Evolutionary conservation across 2,888 invertebrate species (phyloP).

Genomic region (Callinectes sapidus): DNA sequence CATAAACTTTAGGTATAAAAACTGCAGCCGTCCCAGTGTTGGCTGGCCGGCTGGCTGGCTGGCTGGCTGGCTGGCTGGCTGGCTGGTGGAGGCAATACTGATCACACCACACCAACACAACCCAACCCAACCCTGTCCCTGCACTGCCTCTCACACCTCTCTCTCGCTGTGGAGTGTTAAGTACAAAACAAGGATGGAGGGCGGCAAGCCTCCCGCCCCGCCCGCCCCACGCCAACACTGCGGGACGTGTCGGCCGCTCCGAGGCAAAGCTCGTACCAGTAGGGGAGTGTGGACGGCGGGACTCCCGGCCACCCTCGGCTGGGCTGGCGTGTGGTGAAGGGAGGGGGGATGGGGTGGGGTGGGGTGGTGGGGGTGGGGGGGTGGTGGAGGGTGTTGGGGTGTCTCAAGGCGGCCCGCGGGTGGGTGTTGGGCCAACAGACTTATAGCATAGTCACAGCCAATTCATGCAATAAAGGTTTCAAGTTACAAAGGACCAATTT

Average conservation of each 20-base stretch:
- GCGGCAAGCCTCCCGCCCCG: not conserved
- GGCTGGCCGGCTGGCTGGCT: not conserved
- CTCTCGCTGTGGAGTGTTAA: conserved; percentile 18
- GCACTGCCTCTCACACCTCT: too few species aligned
- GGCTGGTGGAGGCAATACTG: not conserved
- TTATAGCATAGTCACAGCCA: conserved; percentile 32
- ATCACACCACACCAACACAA: not conserved
- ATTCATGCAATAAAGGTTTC: not conserved
- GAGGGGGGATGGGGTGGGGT: not conserved
- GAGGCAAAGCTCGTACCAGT: not conserved
- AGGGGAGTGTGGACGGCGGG: not conserved
- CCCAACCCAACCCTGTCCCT: not conserved
- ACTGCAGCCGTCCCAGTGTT: not conserved
- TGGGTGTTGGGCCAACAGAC: not conserved
- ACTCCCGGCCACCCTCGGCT: not conserved
- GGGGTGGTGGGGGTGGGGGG: not conserved
- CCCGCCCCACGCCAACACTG: not conserved
- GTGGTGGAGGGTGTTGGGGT: not conserved
- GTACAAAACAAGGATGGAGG: not conserved
- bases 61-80: not conserved
- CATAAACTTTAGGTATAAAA: not conserved
- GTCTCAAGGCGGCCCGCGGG: not conserved
- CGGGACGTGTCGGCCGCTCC: not conserved
- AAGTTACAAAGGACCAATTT: not conserved
- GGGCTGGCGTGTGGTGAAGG: not conserved